A percentile compares a stretch with the other conserved stretches of the same genome.
Evolutionary conservation across 2,888 invertebrate genomes (phyloP).

Genomic region (Stenolophus ochropezus): DNA sequence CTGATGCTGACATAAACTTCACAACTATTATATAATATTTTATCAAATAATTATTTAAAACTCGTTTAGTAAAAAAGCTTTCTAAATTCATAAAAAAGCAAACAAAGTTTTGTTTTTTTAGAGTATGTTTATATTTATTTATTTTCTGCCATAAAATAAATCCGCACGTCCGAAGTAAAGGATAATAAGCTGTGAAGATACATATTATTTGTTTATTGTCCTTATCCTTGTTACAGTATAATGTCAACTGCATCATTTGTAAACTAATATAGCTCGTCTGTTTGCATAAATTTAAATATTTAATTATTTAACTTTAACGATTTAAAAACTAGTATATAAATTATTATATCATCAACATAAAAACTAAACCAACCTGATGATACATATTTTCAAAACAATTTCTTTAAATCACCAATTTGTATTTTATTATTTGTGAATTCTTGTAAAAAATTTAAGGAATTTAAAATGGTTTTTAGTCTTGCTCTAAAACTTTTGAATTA

Average conservation of each 20-base stretch:
- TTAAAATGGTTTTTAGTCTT: neutral
- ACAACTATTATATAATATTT: too few species aligned
- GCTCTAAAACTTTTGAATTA: neutral
- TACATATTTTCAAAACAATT: neutral
- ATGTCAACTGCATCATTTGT: neutral
- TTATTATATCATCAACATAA: neutral
- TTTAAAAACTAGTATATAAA: neutral
- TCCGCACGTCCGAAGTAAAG: too few species aligned
- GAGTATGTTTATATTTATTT: too few species aligned
- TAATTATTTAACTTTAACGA: neutral
- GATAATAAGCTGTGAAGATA: too few species aligned
- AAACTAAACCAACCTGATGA: neutral
- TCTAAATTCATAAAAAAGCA: too few species aligned
- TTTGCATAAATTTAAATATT: neutral
- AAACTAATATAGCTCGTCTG: neutral
- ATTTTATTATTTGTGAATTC: neutral
- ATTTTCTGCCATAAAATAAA: too few species aligned
- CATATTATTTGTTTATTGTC: neutral
- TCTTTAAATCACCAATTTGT: neutral
- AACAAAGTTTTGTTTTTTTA: too few species aligned
- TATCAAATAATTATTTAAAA: too few species aligned
- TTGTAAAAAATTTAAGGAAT: neutral
- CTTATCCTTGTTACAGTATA: neutral
- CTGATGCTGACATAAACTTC: too few species aligned
- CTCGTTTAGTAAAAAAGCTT: too few species aligned